A percentile compares a stretch with the other conserved stretches of the same genome.
phyloP scores from a whole-genome alignment of 2,888 invertebrate species.

The Colostygia pectinataria region DNA sequence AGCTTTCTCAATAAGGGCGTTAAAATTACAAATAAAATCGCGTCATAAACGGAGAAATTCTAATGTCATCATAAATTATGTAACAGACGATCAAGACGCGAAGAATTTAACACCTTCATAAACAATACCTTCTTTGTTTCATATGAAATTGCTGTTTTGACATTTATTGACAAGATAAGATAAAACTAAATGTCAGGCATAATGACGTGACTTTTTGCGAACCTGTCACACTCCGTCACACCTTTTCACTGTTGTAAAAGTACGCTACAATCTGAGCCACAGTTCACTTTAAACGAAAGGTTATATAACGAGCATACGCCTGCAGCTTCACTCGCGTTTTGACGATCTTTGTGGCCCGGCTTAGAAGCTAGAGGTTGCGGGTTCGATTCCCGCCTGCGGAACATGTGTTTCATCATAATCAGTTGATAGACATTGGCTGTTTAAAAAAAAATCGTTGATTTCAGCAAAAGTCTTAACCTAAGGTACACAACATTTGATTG shows the following conservation, averaged over 20 bases:
- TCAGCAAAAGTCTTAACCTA: no score
- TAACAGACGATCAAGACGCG: conserved; percentile 35
- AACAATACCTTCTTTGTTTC: conserved; percentile 13
- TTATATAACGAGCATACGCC: no score
- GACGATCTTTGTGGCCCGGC: no score
- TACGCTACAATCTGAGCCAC: no score
- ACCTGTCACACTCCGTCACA: neutral
- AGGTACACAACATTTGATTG: no score
- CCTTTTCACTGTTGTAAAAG: no score
- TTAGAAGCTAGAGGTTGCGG: no score
- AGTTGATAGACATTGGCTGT: no score
- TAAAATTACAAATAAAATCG: conserved; percentile 36
- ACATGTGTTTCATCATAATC: no score
- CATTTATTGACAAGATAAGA: conserved; percentile 11
- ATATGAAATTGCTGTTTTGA: conserved; percentile 9
- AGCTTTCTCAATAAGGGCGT: conserved; percentile 28
- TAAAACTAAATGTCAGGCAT: neutral
- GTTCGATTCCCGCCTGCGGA: no score
- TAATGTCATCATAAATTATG: conserved; percentile 38
- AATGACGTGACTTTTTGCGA: neutral
- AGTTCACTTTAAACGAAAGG: neutral
- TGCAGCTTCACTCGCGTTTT: no score
- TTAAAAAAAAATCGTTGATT: no score
- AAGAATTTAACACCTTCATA: conserved; percentile 33
- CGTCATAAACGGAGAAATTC: conserved; percentile 42